Conservation (phyloP, 2,113 vertebrate genomes). For the Anarhynchus alexandrinus region DNA sequence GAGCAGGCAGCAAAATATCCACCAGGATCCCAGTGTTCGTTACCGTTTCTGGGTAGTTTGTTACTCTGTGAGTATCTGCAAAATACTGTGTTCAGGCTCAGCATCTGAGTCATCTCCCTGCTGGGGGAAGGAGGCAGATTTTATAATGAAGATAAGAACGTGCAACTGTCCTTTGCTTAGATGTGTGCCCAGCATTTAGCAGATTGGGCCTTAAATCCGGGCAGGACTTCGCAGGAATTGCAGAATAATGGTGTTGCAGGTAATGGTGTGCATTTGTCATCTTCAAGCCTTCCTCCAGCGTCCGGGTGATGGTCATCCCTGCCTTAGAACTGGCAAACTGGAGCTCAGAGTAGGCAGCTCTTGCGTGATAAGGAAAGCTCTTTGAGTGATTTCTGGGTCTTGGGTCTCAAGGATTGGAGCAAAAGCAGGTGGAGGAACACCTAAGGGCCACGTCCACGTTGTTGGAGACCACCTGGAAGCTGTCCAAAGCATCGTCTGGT, state of each 20-base stretch:
- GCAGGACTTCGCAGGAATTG: background rate
- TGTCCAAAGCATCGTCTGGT: background rate
- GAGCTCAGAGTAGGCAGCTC: background rate
- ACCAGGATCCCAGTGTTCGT: fast-evolving
- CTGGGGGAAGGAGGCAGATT: background rate
- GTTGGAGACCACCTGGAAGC: background rate
- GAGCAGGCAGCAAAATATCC: background rate
- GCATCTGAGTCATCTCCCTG: background rate
- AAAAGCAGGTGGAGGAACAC: background rate
- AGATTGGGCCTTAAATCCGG: background rate
- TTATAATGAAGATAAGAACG: background rate
- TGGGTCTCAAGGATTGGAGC: background rate
- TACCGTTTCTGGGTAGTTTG: background rate
- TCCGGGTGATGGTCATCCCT: background rate
- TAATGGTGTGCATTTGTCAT: background rate
- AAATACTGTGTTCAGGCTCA: background rate
- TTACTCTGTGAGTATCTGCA: background rate
- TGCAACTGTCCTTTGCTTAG: background rate
- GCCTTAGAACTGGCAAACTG: background rate
- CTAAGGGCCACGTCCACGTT: background rate
- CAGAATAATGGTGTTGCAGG: background rate
- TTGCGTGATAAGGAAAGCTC: background rate
- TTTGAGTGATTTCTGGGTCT: background rate
- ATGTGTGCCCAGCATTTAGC: background rate
- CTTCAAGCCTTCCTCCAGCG: background rate